A percentile compares a stretch with the other conserved stretches of the same genome.
These are phyloP conservation scores for Chondrilla cf. caribensis DNA, from an alignment of 37 sponge, comb jelly and placozoan species.

Conservation along the genomic window DNA sequence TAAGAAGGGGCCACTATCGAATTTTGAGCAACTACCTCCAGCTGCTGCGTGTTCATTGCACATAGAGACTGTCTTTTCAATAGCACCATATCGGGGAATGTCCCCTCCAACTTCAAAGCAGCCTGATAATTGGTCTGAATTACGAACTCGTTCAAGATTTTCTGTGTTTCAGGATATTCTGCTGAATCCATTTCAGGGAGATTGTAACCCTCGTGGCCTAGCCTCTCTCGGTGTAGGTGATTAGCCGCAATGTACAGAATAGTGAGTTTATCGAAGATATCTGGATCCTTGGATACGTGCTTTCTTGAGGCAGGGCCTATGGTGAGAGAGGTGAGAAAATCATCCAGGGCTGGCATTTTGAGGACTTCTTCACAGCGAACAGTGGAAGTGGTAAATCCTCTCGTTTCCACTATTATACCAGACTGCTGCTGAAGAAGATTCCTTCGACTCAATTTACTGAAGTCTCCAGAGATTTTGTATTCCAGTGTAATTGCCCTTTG, in stretches of 20 bases:
- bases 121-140: slow-evolving; percentile 54
- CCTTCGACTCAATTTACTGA: no score
- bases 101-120: slow-evolving; percentile 18
- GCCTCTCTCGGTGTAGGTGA: not conserved
- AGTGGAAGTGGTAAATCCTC: no score
- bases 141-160: slow-evolving; percentile 62
- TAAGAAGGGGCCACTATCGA: no score
- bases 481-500: no score
- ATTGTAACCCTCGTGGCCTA: not conserved
- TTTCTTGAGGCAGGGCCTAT: not conserved
- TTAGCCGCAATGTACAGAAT: not conserved
- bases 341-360: not conserved
- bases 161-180: slow-evolving; percentile 43
- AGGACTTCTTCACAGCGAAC: not conserved
- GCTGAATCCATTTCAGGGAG: not conserved
- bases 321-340: not conserved
- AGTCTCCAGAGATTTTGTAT: no score
- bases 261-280: not conserved
- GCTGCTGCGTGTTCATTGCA: not conserved
- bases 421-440: no score
- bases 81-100: slow-evolving; percentile 24
- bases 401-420: no score
- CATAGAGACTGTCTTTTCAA: slow-evolving; percentile 38
- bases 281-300: no score
- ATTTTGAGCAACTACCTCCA: no score